Evolutionary conservation across 2,888 invertebrate genomes (phyloP), one percentile per base, ranked within the genome.

Genomic region (Drosophila cracens): DNA sequence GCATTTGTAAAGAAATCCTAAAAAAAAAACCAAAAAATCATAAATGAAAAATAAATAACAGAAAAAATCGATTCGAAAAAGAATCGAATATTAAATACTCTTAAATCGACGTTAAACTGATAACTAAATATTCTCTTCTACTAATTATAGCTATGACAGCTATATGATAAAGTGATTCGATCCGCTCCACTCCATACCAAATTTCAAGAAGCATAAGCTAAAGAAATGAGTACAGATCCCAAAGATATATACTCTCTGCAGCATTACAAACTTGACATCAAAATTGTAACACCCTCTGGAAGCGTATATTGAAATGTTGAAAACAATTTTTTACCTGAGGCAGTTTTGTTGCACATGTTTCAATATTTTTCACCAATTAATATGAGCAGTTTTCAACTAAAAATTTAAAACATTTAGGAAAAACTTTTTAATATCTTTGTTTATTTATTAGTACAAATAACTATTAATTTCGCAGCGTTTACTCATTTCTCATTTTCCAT

Each of bases 101-200:
- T 13, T 7, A 7, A 13, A 4, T 4, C 21, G 13, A 2, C 7
- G 0, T 4, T 7, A 46, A 21, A 4, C 13, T 21, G 4, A 13
- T 13, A 21, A 4, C 43, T 7, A 2, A 4, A 10, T 40, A 18
- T n/a, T n/a, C 0, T 1, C 10, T 11, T n/a, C 40, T 11, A 11
- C 4, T 40, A 2, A 40, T 4, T 2, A 1, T 5, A 11, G 2
- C 4, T 21, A 21, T 11, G 4, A 21, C 4, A 40, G 10, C 10
- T 40, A 11, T 43, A 11, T 11, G 11, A 11, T 43, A 43, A 11
- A 40, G 40, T 2, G 10, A 10, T n/a, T n/a, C 4, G n/a, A 40
- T 40, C 5, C n/a, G 40, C 21, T n/a, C 1, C 21, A 10, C 0
- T 40, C 4, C 10, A n/a, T 1, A 10, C n/a, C 8, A 18, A 38